A percentile compares a stretch with the other conserved stretches of the same genome.
These are phyloP conservation scores for Chlorodrepanis virens DNA, from an alignment of 2,113 vertebrate species.

Conservation along the genomic window DNA sequence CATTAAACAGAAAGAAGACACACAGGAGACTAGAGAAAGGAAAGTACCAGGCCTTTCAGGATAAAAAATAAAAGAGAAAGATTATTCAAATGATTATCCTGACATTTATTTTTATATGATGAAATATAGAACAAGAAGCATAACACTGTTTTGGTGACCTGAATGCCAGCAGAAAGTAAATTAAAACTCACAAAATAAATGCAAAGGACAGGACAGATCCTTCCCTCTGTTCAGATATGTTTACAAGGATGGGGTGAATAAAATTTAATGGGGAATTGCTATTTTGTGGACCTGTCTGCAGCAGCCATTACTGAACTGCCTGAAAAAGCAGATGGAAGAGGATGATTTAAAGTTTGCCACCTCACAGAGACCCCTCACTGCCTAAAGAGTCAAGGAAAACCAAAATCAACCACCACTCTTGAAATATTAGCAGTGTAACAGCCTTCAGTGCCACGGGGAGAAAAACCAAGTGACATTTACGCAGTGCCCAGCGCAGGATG, in stretches of 20 bases:
- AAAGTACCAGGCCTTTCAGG: conserved; percentile 17
- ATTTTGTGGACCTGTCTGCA: not conserved
- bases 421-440: not conserved
- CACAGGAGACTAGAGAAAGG: conserved; percentile 8
- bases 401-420: not conserved
- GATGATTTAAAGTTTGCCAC: not conserved
- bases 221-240: not conserved
- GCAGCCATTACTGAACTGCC: not conserved
- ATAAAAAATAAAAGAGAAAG: not conserved
- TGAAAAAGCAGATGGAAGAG: not conserved
- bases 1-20: conserved; percentile 57
- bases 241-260: not conserved
- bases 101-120: conserved; percentile 49
- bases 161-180: conserved; percentile 22
- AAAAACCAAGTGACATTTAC: not conserved
- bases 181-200: conserved; percentile 37
- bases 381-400: not conserved
- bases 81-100: conserved; percentile 34
- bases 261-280: not conserved
- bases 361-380: not conserved
- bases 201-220: not conserved
- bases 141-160: conserved; percentile 19
- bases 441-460: not conserved
- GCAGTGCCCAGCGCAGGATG: not conserved
- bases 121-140: conserved; percentile 34